phyloP scores from a whole-genome alignment of 2,113 vertebrate genomes.

The Parus major region DNA sequence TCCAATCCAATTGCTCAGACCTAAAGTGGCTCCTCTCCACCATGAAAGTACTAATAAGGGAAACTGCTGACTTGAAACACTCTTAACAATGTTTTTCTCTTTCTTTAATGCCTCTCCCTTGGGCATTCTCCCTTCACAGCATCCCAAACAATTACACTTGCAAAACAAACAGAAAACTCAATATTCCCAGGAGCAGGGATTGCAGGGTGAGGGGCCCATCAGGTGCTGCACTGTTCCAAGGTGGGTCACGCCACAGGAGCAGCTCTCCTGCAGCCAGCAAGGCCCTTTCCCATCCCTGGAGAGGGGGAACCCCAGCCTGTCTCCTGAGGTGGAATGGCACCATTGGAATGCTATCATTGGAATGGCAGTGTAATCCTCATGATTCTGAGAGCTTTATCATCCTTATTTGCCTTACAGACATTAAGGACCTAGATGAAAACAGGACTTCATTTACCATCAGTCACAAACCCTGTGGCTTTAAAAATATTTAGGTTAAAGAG shows the following conservation, averaged over 20 bases:
- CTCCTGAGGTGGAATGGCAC: neutral
- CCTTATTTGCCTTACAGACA: neutral
- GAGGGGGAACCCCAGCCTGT: neutral
- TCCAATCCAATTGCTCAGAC: neutral
- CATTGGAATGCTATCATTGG: neutral
- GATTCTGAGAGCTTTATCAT: neutral
- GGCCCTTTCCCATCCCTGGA: neutral
- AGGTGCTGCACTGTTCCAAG: rapidly evolving
- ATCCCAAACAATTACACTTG: slow-evolving; percentile 36
- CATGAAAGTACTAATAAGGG: neutral
- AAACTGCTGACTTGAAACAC: neutral
- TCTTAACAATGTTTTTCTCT: slow-evolving; percentile 49
- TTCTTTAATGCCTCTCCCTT: slow-evolving; percentile 52
- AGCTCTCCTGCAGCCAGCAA: neutral
- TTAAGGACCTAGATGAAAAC: neutral
- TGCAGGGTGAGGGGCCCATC: neutral
- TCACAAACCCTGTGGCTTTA: neutral
- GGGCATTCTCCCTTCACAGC: slow-evolving; percentile 11
- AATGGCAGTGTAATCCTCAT: neutral
- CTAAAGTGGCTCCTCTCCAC: neutral
- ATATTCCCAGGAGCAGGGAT: neutral
- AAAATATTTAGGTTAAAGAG: neutral
- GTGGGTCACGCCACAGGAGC: neutral
- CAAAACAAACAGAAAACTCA: slow-evolving; percentile 52
- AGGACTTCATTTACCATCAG: neutral